Conservation (phyloP, 2,888 invertebrate species). For the Busseola fusca region DNA sequence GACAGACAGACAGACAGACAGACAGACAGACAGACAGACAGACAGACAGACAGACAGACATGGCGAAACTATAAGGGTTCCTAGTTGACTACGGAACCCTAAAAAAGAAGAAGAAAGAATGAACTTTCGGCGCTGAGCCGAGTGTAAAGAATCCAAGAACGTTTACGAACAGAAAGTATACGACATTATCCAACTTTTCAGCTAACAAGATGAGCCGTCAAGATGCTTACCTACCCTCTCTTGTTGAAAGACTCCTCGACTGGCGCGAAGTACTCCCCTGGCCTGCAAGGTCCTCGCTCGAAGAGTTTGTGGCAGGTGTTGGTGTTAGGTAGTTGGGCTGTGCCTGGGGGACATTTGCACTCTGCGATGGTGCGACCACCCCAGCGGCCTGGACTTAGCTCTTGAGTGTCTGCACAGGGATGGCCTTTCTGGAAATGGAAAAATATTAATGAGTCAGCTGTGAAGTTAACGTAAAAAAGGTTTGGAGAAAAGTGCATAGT, state of each 20-base stretch:
- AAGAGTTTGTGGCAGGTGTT: conserved; percentile 93
- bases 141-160: background rate
- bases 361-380: conserved; percentile 91
- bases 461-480: background rate
- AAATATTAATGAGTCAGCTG: background rate
- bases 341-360: conserved; percentile 95
- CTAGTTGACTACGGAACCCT: too few relatives aligned
- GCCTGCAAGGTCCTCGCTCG: conserved; percentile 92
- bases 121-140: background rate
- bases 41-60: too few relatives aligned
- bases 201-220: conserved; percentile 56
- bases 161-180: background rate
- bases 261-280: conserved; percentile 93
- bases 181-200: conserved; percentile 42
- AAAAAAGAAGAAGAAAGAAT: too few relatives aligned
- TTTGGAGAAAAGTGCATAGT: too few relatives aligned
- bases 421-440: conserved; percentile 89
- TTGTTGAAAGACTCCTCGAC: conserved; percentile 87
- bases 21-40: too few relatives aligned
- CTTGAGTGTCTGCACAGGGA: conserved; percentile 95
- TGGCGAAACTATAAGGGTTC: too few relatives aligned
- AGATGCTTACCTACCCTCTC: conserved; percentile 87
- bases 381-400: conserved; percentile 91
- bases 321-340: conserved; percentile 91
- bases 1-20: too few relatives aligned